phyloP scores from a whole-genome alignment of 2,797 vertebrate genomes.

The Alauda arvensis region DNA sequence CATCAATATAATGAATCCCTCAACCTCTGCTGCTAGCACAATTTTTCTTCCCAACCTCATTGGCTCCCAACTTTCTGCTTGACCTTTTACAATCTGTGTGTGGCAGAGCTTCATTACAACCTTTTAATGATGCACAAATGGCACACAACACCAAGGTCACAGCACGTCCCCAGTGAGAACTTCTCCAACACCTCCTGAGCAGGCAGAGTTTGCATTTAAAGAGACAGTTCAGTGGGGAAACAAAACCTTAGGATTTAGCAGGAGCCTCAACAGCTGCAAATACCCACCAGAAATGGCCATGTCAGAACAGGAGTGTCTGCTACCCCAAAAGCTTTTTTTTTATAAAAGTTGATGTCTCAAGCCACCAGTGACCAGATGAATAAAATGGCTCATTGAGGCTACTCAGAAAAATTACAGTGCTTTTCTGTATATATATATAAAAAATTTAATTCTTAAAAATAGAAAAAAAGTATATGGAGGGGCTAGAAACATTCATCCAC shows the following conservation, averaged over 20 bases:
- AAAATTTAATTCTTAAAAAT: background rate
- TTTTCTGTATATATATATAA: background rate
- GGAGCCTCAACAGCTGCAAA: background rate
- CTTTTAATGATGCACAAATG: slow-evolving; percentile 83
- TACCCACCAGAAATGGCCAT: background rate
- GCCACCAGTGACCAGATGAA: background rate
- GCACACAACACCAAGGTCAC: slow-evolving; percentile 78
- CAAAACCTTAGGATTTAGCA: background rate
- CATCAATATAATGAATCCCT: slow-evolving; percentile 83
- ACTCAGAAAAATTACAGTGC: background rate
- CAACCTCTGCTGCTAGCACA: slow-evolving; percentile 75
- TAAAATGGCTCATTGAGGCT: background rate
- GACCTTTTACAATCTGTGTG: slow-evolving; percentile 81
- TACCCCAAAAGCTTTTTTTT: background rate
- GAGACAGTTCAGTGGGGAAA: background rate
- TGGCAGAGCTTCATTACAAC: slow-evolving; percentile 78
- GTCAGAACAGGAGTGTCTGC: background rate
- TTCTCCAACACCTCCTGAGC: slow-evolving; percentile 58
- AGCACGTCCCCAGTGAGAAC: slow-evolving; percentile 59
- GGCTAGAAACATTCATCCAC: background rate
- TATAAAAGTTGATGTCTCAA: background rate
- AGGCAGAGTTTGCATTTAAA: slow-evolving; percentile 55
- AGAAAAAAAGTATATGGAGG: background rate
- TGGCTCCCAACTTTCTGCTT: slow-evolving; percentile 81
- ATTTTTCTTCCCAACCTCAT: slow-evolving; percentile 80